A percentile compares a stretch with the other conserved stretches of the same genome.
Conservation (phyloP, 2,797 vertebrate species). For the Phoebastria nigripes region DNA sequence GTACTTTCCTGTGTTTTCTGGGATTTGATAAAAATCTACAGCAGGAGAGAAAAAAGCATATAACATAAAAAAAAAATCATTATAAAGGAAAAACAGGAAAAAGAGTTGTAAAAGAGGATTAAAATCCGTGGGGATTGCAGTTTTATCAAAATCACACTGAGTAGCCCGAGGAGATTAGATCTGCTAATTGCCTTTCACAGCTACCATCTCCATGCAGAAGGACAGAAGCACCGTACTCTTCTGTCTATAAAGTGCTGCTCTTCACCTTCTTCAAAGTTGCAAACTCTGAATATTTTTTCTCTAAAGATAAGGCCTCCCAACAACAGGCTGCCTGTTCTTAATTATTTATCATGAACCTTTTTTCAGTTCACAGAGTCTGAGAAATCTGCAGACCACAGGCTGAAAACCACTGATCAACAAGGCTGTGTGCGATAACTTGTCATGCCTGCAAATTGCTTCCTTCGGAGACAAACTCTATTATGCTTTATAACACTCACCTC, state of each 20-base stretch:
- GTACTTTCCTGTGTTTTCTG: background rate
- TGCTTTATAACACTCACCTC: background rate
- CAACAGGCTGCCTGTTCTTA: background rate
- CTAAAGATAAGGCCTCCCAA: background rate
- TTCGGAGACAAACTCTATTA: background rate
- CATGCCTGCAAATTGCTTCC: background rate
- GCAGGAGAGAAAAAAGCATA: background rate
- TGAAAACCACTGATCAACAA: background rate
- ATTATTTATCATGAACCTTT: background rate
- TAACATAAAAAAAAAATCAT: background rate
- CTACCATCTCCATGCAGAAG: background rate
- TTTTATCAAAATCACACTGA: background rate
- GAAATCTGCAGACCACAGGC: slow-evolving; percentile 7
- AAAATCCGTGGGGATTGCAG: background rate
- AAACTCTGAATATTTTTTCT: background rate
- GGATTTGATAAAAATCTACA: background rate
- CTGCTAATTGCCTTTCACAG: background rate
- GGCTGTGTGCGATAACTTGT: background rate
- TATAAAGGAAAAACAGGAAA: background rate
- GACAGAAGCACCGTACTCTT: background rate
- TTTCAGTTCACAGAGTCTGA: background rate
- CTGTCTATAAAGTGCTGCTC: background rate
- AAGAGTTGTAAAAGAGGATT: background rate
- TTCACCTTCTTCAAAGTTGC: background rate
- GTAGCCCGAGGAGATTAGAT: background rate